Conservation (phyloP, 2,113 vertebrate species). For the Amblyopsis rosae region DNA sequence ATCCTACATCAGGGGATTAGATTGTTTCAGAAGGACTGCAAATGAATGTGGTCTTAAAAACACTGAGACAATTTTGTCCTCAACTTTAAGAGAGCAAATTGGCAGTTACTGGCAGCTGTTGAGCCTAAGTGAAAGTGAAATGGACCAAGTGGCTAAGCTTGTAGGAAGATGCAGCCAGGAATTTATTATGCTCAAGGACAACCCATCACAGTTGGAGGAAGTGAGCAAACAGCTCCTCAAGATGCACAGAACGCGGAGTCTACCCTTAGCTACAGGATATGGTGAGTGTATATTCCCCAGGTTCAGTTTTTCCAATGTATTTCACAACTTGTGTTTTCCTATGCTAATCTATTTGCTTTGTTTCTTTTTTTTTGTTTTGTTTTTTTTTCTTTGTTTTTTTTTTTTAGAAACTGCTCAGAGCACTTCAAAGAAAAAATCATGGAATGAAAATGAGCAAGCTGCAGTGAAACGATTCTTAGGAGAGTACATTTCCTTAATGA, state of each 20-base stretch:
- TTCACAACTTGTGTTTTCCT: not conserved
- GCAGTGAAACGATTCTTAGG: constrained; percentile 65
- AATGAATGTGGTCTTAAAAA: constrained; percentile 67
- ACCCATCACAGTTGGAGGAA: constrained; percentile 56
- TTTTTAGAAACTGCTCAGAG: constrained; percentile 47
- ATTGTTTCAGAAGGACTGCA: constrained; percentile 65
- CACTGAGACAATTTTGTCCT: constrained; percentile 62
- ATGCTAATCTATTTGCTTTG: not conserved
- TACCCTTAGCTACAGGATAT: constrained; percentile 21
- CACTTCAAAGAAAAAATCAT: constrained; percentile 59
- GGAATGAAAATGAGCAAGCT: constrained; percentile 67
- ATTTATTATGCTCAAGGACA: constrained; percentile 45
- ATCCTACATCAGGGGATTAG: constrained; percentile 66
- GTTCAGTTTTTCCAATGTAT: not conserved
- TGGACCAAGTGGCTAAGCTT: constrained; percentile 57
- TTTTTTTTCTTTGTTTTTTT: constrained; percentile 17
- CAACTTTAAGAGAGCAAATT: constrained; percentile 66
- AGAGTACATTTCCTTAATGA: constrained; percentile 62
- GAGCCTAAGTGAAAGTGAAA: constrained; percentile 57
- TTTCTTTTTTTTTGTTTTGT: constrained; percentile 10
- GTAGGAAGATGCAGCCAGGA: constrained; percentile 50
- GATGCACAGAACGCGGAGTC: constrained; percentile 47
- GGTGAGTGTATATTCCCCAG: constrained; percentile 40
- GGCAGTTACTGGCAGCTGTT: constrained; percentile 70
- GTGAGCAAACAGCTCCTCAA: constrained; percentile 62